Evolutionary conservation across 2,888 invertebrate genomes (phyloP).

Genomic region (Oligia fasciuncula): DNA sequence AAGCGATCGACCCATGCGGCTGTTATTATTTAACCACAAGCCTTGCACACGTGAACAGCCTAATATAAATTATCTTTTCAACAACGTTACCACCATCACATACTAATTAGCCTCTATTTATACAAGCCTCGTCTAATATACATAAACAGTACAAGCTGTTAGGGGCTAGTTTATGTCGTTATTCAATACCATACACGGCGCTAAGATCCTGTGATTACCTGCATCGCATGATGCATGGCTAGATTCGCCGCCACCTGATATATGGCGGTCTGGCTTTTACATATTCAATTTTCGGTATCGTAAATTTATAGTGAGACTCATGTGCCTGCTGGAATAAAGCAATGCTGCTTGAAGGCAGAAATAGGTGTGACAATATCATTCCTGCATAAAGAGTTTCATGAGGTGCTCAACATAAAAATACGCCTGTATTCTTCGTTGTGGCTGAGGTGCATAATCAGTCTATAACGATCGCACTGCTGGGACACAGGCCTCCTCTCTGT

Average conservation of each 20-base stretch:
- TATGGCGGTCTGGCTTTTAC: slow-evolving; percentile 41
- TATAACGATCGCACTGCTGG: background rate
- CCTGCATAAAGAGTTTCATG: background rate
- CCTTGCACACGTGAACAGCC: background rate
- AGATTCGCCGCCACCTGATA: slow-evolving; percentile 34
- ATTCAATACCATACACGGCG: slow-evolving; percentile 44
- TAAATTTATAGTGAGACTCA: slow-evolving; percentile 21
- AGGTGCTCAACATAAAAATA: too few relatives aligned
- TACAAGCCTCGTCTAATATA: background rate
- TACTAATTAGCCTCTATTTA: background rate
- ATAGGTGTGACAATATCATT: background rate
- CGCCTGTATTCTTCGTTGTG: background rate
- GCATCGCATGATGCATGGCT: slow-evolving; percentile 43
- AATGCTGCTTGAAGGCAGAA: background rate
- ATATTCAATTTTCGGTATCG: slow-evolving; percentile 50
- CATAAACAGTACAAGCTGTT: slow-evolving; percentile 22
- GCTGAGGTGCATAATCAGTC: background rate
- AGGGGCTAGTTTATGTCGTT: slow-evolving; percentile 25
- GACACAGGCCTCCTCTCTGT: background rate
- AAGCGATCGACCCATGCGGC: background rate
- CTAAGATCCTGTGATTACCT: slow-evolving; percentile 47
- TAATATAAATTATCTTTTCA: background rate
- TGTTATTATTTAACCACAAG: background rate
- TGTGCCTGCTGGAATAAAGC: background rate
- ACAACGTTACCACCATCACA: background rate